A percentile compares a stretch with the other conserved stretches of the same genome.
These are phyloP conservation scores for Volucella inflata DNA, from an alignment of 2,888 invertebrate species.

Conservation along the genomic window DNA sequence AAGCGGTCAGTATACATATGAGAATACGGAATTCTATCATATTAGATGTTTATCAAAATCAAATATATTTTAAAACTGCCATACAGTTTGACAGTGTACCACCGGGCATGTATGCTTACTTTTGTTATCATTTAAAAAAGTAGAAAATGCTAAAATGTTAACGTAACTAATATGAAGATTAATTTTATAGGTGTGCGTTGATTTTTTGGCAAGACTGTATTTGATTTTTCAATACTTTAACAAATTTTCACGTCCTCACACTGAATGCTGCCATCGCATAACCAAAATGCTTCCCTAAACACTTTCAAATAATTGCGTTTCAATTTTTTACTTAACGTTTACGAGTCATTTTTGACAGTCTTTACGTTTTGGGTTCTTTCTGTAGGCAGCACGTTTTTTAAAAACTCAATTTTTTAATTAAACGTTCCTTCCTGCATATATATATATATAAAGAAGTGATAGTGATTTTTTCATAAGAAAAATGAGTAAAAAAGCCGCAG, in stretches of 20 bases:
- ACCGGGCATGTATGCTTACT: too few species aligned
- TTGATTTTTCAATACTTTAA: too few species aligned
- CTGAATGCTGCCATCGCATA: conserved; percentile 20
- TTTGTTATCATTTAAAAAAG: too few species aligned
- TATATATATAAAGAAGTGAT: conserved; percentile 9
- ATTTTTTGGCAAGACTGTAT: too few species aligned
- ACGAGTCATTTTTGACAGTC: conserved; percentile 56
- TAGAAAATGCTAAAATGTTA: too few species aligned
- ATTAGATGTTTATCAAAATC: too few species aligned
- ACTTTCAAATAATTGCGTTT: conserved; percentile 51
- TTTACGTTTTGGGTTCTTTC: conserved; percentile 71
- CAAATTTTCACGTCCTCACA: background rate
- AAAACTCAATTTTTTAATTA: conserved; percentile 60
- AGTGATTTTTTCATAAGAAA: conserved; percentile 11
- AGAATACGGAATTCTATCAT: too few species aligned
- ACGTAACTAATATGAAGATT: too few species aligned
- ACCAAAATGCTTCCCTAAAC: conserved; percentile 8
- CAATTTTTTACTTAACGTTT: conserved; percentile 55
- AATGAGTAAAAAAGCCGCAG: conserved; percentile 66
- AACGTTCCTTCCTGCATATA: conserved; percentile 55
- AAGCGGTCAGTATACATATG: too few species aligned
- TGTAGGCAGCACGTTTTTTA: conserved; percentile 70
- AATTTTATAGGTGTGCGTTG: too few species aligned
- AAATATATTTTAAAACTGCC: too few species aligned
- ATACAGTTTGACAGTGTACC: too few species aligned